Percentiles rank a stretch among this genome's conserved stretches.
These are phyloP conservation scores for Eufriesea mexicana DNA, from an alignment of 1,140 invertebrate species.

Conservation along the genomic window DNA sequence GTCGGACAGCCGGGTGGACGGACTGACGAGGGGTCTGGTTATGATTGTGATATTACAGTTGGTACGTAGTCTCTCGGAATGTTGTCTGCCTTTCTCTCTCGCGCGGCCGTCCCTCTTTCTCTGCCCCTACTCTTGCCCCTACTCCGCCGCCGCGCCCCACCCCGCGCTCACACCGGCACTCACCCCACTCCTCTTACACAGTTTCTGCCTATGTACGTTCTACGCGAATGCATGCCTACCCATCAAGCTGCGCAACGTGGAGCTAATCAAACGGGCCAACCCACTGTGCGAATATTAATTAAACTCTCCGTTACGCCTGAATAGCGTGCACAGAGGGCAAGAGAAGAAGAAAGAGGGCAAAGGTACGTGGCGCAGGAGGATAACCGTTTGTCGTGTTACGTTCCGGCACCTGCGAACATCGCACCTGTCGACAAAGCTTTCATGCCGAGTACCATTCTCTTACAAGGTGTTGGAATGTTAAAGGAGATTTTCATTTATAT, in stretches of 20 bases:
- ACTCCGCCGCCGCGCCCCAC: conserved; percentile 24
- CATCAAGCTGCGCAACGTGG: conserved; percentile 74
- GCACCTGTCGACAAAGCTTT: conserved; percentile 30
- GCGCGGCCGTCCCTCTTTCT: conserved; percentile 22
- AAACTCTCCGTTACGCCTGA: conserved; percentile 76
- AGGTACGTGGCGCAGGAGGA: conserved; percentile 37
- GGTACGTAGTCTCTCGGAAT: conserved; percentile 77
- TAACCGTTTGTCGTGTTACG: conserved; percentile 41
- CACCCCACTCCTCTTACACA: conserved; percentile 28
- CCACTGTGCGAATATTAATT: conserved; percentile 79
- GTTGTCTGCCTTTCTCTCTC: conserved; percentile 47
- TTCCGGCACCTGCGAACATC: conserved; percentile 32
- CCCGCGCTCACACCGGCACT: conserved; percentile 15
- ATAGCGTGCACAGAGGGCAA: conserved; percentile 67
- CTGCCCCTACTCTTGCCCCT: conserved; percentile 20
- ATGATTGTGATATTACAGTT: conserved; percentile 81
- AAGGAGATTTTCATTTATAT: neutral
- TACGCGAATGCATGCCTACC: conserved; percentile 74
- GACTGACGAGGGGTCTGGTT: conserved; percentile 75
- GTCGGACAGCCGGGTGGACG: conserved; percentile 61
- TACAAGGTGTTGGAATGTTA: neutral
- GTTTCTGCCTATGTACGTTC: conserved; percentile 60
- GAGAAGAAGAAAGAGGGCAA: conserved; percentile 50
- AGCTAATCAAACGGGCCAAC: conserved; percentile 78
- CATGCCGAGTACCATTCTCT: neutral